phyloP scores from a whole-genome alignment of 2,797 vertebrate genomes.

The Serranus cabrilla region DNA sequence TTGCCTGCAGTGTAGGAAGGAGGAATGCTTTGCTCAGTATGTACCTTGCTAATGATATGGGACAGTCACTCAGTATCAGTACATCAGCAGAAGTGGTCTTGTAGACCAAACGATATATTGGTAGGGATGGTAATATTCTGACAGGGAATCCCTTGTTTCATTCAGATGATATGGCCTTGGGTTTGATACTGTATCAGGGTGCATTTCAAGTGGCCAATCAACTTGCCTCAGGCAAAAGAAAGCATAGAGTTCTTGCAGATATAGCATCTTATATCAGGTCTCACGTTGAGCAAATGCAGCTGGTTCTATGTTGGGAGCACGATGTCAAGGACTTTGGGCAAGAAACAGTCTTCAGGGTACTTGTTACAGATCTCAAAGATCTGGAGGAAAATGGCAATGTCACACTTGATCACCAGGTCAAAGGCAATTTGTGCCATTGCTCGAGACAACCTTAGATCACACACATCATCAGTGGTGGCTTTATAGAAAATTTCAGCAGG shows the following conservation, averaged over 20 bases:
- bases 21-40: no score
- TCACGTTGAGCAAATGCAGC: background rate
- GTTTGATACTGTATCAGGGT: background rate
- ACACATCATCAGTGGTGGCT: background rate
- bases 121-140: background rate
- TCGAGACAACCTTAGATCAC: background rate
- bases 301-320: background rate
- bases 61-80: no score
- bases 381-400: background rate
- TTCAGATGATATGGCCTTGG: background rate
- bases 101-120: no score
- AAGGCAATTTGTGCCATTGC: background rate
- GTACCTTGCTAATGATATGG: no score
- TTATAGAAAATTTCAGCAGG: background rate
- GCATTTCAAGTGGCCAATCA: background rate
- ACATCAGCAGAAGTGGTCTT: no score
- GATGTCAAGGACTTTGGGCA: background rate
- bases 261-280: background rate
- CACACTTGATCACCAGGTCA: background rate
- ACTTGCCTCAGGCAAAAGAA: background rate
- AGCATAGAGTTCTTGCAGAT: background rate
- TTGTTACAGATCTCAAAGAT: background rate
- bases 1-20: no score
- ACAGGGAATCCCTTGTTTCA: background rate
- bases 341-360: background rate